Conservation (phyloP, 2,888 invertebrate genomes). For the Crocallis elinguaria region DNA sequence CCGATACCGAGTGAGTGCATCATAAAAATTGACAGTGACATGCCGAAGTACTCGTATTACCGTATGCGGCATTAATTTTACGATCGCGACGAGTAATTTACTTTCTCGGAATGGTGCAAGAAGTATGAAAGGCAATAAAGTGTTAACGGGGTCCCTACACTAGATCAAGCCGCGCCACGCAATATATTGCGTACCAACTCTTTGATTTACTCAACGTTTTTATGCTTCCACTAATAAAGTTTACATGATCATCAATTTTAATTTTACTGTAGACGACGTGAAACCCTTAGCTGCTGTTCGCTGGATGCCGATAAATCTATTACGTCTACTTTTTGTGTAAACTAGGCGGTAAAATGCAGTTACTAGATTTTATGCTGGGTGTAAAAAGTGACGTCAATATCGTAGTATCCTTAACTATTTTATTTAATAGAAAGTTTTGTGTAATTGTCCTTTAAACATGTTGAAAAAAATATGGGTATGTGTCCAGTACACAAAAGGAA, state of each 20-base stretch:
- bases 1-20: constrained; percentile 67
- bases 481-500: neutral
- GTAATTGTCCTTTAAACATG: too few species aligned
- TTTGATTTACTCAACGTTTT: constrained; percentile 76
- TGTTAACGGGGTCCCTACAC: constrained; percentile 67
- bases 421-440: too few species aligned
- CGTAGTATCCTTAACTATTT: neutral
- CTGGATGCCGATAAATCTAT: constrained; percentile 66
- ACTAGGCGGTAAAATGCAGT: constrained; percentile 35
- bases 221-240: constrained; percentile 75
- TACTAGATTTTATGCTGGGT: constrained; percentile 15
- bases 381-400: neutral
- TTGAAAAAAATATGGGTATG: neutral
- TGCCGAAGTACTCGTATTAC: constrained; percentile 73
- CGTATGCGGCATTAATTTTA: constrained; percentile 78
- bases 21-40: constrained; percentile 79
- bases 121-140: constrained; percentile 76
- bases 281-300: constrained; percentile 60
- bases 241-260: constrained; percentile 80
- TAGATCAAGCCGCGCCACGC: constrained; percentile 54
- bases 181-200: constrained; percentile 49
- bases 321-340: constrained; percentile 53
- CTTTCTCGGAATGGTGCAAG: constrained; percentile 77
- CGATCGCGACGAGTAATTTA: constrained; percentile 75
- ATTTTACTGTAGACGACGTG: constrained; percentile 66